A percentile compares a stretch with the other conserved stretches of the same genome.
Conservation (phyloP, 2,888 invertebrate species). For the Phengaris alcon region DNA sequence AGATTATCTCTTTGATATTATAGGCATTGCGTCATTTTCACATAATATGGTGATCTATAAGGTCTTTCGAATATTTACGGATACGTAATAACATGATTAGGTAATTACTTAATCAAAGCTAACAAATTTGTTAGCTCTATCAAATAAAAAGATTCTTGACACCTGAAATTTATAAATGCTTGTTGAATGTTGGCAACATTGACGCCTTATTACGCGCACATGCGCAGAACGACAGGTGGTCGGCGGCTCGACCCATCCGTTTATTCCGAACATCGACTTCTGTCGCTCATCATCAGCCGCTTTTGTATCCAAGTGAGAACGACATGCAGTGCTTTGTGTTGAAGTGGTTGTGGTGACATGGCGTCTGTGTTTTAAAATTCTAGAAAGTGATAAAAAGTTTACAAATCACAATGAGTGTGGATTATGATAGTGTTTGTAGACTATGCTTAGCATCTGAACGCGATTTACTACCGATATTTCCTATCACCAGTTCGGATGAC, state of each 20-base stretch:
- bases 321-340: conserved; percentile 78
- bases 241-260: conserved; percentile 76
- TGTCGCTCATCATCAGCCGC: conserved; percentile 80
- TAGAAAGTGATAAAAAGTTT: conserved; percentile 58
- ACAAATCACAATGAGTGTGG: conserved; percentile 74
- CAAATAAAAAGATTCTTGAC: conserved; percentile 44
- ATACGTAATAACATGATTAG: too few species aligned
- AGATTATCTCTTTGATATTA: too few species aligned
- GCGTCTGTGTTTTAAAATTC: conserved; percentile 70
- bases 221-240: conserved; percentile 81
- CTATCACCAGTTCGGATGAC: conserved; percentile 77
- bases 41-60: too few species aligned
- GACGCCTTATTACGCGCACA: conserved; percentile 75
- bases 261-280: conserved; percentile 77
- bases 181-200: conserved; percentile 61
- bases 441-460: conserved; percentile 81
- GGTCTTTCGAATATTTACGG: too few species aligned
- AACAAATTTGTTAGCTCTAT: too few species aligned
- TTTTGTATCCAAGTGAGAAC: conserved; percentile 76
- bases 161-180: conserved; percentile 52
- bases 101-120: too few species aligned
- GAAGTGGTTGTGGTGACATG: conserved; percentile 78
- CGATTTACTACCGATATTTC: conserved; percentile 81
- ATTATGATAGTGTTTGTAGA: conserved; percentile 80
- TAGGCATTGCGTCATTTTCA: too few species aligned